Percentiles rank a stretch among this genome's conserved stretches.
phyloP scores from a whole-genome alignment of 2,113 vertebrate species.

The Hydrolagus affinis region DNA sequence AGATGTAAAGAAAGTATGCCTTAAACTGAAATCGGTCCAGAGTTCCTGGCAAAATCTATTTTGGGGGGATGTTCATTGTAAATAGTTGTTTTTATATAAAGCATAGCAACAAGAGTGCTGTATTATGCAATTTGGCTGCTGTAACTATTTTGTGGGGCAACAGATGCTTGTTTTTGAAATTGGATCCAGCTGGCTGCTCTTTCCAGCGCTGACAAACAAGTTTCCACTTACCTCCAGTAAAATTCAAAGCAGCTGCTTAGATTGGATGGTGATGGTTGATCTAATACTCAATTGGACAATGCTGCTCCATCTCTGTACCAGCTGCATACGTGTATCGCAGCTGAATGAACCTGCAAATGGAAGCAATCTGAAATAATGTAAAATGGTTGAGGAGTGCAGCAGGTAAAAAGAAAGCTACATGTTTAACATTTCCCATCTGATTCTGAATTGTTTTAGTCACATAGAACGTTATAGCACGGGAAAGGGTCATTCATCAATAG shows the following conservation, averaged over 20 bases:
- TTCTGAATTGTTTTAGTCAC: no score
- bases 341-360: not conserved
- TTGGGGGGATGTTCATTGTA: not conserved
- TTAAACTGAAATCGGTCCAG: not conserved
- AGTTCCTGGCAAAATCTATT: not conserved
- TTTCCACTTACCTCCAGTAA: not conserved
- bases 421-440: no score
- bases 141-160: no score
- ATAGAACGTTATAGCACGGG: no score
- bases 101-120: not conserved
- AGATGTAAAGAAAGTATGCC: not conserved
- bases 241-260: not conserved
- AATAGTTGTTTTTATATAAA: not conserved
- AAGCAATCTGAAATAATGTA: not conserved
- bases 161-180: not conserved
- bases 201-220: no score
- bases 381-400: no score
- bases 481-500: no score
- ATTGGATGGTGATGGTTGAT: not conserved
- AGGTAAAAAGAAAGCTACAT: no score
- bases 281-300: not conserved
- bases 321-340: not conserved
- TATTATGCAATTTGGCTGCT: not conserved
- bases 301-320: not conserved
- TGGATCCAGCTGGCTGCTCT: not conserved